Conservation (phyloP, 1,140 invertebrate genomes). For the Drosophila saltans region DNA sequence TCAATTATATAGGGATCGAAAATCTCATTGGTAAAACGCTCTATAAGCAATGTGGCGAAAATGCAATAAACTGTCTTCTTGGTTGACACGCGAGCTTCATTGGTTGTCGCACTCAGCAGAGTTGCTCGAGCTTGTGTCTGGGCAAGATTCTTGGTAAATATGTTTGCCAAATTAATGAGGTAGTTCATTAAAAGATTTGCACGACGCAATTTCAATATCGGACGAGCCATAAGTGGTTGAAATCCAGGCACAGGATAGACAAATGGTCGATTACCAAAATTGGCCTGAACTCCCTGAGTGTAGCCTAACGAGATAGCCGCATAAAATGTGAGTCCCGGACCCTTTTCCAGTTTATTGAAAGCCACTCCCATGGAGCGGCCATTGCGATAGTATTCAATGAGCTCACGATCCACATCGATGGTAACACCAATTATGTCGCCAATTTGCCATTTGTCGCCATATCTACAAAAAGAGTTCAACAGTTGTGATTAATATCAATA, state of each 20-base stretch:
- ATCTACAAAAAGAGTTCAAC: constrained; percentile 72
- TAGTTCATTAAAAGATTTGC: constrained; percentile 85
- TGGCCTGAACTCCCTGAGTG: constrained; percentile 90
- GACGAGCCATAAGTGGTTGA: constrained; percentile 87
- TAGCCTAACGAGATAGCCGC: constrained; percentile 90
- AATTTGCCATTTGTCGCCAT: constrained; percentile 91
- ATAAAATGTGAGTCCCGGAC: constrained; percentile 90
- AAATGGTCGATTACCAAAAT: constrained; percentile 90
- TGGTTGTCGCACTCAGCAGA: not conserved
- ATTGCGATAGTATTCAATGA: constrained; percentile 88
- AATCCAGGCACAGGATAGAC: constrained; percentile 89
- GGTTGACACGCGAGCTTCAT: constrained; percentile 68
- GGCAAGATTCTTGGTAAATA: constrained; percentile 76
- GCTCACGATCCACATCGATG: constrained; percentile 89
- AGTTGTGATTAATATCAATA: no score
- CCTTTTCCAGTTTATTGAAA: constrained; percentile 88
- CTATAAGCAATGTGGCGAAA: constrained; percentile 84
- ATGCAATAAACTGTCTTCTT: constrained; percentile 84
- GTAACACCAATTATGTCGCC: constrained; percentile 93
- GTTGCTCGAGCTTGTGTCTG: constrained; percentile 15
- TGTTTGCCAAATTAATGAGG: constrained; percentile 84
- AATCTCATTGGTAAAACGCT: constrained; percentile 85
- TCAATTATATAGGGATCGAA: constrained; percentile 85
- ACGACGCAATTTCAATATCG: constrained; percentile 84
- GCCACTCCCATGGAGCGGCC: constrained; percentile 89